These are phyloP conservation scores for Tenthredo mesomela DNA, from an alignment of 2,888 invertebrate genomes.

Conservation along the genomic window DNA sequence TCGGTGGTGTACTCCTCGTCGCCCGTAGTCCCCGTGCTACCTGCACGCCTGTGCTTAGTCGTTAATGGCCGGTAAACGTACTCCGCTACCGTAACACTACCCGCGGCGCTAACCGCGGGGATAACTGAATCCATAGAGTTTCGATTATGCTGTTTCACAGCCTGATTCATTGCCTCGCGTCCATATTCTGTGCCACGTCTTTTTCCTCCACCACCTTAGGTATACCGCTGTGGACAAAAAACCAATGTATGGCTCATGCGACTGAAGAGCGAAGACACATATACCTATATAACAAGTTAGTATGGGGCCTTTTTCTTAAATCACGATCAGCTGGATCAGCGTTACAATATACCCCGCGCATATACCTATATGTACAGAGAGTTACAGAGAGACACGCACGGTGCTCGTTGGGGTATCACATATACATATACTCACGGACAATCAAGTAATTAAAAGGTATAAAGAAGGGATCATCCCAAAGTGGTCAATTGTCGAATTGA, in stretches of 20 bases:
- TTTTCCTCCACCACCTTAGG: background rate
- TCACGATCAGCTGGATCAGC: background rate
- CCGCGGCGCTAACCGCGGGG: conserved; percentile 60
- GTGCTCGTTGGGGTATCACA: background rate
- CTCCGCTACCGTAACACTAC: conserved; percentile 66
- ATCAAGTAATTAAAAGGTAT: conserved; percentile 44
- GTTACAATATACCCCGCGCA: background rate
- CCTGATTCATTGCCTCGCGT: conserved; percentile 63
- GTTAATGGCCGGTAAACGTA: conserved; percentile 73
- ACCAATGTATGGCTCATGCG: background rate
- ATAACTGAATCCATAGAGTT: conserved; percentile 69
- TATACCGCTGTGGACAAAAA: conserved; percentile 15
- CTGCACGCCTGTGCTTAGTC: conserved; percentile 73
- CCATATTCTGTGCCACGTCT: conserved; percentile 60
- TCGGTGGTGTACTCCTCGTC: conserved; percentile 80
- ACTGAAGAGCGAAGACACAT: background rate
- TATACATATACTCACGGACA: background rate
- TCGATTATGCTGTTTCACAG: conserved; percentile 56
- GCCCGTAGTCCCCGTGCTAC: conserved; percentile 80
- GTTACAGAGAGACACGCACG: background rate
- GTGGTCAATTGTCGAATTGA: conserved; percentile 40
- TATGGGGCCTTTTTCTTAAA: background rate
- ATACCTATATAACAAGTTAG: background rate
- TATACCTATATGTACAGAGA: background rate
- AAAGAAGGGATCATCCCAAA: conserved; percentile 32